Evolutionary conservation across 2,113 vertebrate genomes (phyloP).

Genomic region (Eclectus roratus): DNA sequence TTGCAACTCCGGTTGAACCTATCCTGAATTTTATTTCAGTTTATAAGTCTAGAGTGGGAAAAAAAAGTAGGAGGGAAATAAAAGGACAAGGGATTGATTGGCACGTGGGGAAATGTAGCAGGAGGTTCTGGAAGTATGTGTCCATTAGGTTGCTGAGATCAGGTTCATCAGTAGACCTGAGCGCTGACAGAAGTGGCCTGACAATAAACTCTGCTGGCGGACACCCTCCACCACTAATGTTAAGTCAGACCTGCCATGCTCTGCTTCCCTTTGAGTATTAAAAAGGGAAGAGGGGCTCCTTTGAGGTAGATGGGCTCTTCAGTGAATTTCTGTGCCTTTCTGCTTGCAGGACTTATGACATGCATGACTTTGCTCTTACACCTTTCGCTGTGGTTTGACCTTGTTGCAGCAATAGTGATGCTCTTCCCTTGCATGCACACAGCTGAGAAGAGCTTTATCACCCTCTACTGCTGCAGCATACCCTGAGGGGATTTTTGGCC

Average conservation of each 20-base stretch:
- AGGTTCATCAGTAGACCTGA: not conserved
- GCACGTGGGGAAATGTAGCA: not conserved
- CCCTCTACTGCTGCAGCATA: not conserved
- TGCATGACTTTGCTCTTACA: not conserved
- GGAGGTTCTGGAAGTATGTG: not conserved
- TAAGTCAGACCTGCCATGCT: slow-evolving; percentile 14
- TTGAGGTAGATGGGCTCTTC: accelerated
- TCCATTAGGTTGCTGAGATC: not conserved
- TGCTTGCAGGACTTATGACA: not conserved
- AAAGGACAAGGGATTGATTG: not conserved
- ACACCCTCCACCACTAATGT: not conserved
- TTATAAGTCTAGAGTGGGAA: not conserved
- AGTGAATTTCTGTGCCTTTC: not conserved
- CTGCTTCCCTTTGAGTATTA: slow-evolving; percentile 26
- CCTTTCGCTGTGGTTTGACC: not conserved
- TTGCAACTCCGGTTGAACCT: not conserved
- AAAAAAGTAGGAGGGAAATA: not conserved
- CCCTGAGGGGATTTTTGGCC: not conserved
- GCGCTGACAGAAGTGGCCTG: not conserved
- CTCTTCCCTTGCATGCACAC: not conserved
- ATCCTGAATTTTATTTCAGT: not conserved
- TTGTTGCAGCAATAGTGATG: not conserved
- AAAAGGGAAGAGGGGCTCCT: not conserved
- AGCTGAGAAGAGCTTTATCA: not conserved
- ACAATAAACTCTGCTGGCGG: not conserved